Percentiles rank a stretch among this genome's conserved stretches.
phyloP scores from a whole-genome alignment of 1,140 invertebrate genomes.

The Megalonaias nervosa region DNA sequence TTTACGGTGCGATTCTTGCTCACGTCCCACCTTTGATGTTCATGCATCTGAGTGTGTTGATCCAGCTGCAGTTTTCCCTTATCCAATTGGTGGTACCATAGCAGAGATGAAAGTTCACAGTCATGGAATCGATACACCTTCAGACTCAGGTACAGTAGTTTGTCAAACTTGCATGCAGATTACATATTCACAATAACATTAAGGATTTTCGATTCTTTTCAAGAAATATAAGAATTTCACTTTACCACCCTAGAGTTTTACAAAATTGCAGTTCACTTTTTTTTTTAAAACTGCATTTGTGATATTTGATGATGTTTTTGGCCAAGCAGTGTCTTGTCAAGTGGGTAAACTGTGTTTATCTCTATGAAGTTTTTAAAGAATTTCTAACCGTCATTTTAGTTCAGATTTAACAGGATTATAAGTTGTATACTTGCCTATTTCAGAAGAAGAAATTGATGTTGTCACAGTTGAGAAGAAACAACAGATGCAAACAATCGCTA shows the following conservation, averaged over 20 bases:
- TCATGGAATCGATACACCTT: conserved; percentile 85
- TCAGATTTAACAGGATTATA: neutral
- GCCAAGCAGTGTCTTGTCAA: too few species aligned
- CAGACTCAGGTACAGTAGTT: conserved; percentile 83
- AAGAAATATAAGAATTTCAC: neutral
- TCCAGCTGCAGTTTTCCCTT: conserved; percentile 60
- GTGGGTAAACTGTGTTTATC: too few species aligned
- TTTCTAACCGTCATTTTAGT: too few species aligned
- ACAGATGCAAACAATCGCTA: conserved; percentile 16
- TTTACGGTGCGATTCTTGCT: conserved; percentile 29
- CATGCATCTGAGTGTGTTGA: conserved; percentile 54
- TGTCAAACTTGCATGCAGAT: neutral
- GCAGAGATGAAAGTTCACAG: conserved; percentile 74
- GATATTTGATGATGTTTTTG: too few species aligned
- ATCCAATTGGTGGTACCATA: conserved; percentile 66
- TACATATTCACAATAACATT: neutral
- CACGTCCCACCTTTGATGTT: conserved; percentile 14
- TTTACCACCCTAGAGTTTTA: too few species aligned
- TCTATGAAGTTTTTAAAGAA: too few species aligned
- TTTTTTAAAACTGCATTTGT: too few species aligned
- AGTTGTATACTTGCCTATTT: conserved; percentile 1
- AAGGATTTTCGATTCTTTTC: neutral
- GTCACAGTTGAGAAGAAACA: conserved; percentile 52
- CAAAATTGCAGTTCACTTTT: too few species aligned
- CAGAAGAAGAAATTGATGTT: conserved; percentile 63